These are phyloP conservation scores for Coryphaenoides rupestris DNA, from an alignment of 2,113 vertebrate species.

Conservation along the genomic window DNA sequence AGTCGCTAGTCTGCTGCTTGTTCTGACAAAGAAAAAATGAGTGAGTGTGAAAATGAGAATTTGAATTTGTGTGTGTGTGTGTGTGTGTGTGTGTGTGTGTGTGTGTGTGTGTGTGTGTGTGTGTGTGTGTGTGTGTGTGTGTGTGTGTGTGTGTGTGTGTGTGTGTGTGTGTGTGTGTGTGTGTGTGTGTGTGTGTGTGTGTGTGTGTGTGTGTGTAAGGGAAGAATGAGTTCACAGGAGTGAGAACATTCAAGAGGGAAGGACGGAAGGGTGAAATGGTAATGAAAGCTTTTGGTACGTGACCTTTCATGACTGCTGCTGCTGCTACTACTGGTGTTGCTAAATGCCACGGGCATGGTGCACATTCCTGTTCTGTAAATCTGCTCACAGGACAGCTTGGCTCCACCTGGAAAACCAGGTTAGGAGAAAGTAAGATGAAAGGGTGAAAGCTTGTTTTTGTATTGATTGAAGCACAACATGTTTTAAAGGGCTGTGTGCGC, in stretches of 20 bases:
- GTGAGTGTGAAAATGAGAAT: too few species aligned
- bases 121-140: neutral
- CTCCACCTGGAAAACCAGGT: neutral
- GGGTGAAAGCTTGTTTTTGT: neutral
- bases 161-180: neutral
- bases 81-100: neutral
- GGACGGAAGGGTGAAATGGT: slow-evolving; percentile 1
- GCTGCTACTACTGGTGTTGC: slow-evolving; percentile 12
- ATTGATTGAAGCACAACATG: slow-evolving; percentile 3
- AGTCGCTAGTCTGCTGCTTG: too few species aligned
- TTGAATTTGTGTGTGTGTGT: neutral
- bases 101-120: neutral
- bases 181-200: neutral
- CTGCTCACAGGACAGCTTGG: neutral
- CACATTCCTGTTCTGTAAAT: slow-evolving; percentile 9
- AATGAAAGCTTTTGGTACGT: slow-evolving; percentile 38
- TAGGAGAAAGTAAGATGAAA: neutral
- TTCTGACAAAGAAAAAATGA: neutral
- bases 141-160: neutral
- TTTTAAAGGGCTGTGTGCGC: neutral
- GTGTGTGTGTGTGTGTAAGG: neutral
- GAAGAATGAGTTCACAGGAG: slow-evolving; percentile 3
- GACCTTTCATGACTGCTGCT: slow-evolving; percentile 47
- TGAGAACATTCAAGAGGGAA: neutral
- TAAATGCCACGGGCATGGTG: slow-evolving; percentile 28